Base-by-base conservation (phyloP, 2,888 invertebrate genomes). In the Acheta domesticus region DNA sequence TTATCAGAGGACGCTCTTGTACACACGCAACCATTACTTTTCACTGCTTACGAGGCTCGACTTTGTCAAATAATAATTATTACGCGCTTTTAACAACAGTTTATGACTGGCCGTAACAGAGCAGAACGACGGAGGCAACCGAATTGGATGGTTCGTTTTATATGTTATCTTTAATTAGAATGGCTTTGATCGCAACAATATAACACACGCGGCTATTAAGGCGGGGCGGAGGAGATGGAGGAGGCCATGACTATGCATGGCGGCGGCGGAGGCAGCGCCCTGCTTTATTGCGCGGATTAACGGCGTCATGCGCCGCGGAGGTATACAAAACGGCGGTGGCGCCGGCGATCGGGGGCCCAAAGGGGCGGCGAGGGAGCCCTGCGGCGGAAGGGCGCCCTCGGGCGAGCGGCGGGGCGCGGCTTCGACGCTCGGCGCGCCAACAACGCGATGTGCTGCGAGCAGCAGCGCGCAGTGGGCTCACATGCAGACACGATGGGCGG, bases 51-150 rank as follows among this genome's bases (percentile, higher is more conserved):
- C 16, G 62, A 62, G n/a, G 16, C 62, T n/a, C 62, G 62, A 19
- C 62, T 62, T 62, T 62, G 62, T 62, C 62, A 62, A 62, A 62
- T 62, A 62, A 62, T 62, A 62, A 62, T 62, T 62, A 62, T 62
- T 62, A 62, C 62, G 62, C 62, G 62, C 62, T 62, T 62, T 62
- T 62, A 62, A 62, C 62, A 62, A 62, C 62, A 62, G 62, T 62
- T 62, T 62, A 62, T 62, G 62, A 62, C 62, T n/a, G 16, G 62
- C 62, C 62, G 62, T 62, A 62, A 62, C 16, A n/a, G 62, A 19
- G 62, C 62, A 62, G 62, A 14, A n/a, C 16, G 62, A 62, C 62
- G 62, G 62, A 62, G 16, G 62, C 62, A 62, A 19, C 62, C 62
- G 62, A 62, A 62, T 62, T 62, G 62, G 62, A 19, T 62, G 62